A percentile compares a stretch with the other conserved stretches of the same genome.
Evolutionary conservation across 2,888 invertebrate species (phyloP).

Genomic region (Drosophila nigricruria): DNA sequence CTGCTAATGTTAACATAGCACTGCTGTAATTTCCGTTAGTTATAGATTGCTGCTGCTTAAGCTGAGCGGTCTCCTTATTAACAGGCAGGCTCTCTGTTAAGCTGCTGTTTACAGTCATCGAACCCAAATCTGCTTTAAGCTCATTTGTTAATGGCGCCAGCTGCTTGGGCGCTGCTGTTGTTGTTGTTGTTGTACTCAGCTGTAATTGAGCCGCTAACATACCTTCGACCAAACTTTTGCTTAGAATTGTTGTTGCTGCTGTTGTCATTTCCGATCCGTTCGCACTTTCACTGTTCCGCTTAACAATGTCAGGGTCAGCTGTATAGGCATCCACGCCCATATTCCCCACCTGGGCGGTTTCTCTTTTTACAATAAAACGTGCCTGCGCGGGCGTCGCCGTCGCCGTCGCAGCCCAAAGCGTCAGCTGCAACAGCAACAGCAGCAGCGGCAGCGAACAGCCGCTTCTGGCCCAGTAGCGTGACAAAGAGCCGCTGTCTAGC

Average conservation of each 20-base stretch:
- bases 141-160: slow-evolving; percentile 7
- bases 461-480: slow-evolving; percentile 38
- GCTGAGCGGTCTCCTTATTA: neutral
- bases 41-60: neutral
- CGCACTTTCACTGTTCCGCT: slow-evolving; percentile 53
- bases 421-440: neutral
- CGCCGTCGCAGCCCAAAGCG: slow-evolving; percentile 28
- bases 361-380: slow-evolving; percentile 76
- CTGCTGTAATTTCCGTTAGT: neutral
- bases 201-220: neutral
- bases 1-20: neutral
- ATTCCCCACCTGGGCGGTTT: slow-evolving; percentile 49
- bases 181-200: slow-evolving; percentile 11
- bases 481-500: slow-evolving; percentile 31
- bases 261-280: slow-evolving; percentile 21
- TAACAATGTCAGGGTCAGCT: slow-evolving; percentile 74
- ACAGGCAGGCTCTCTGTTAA: neutral
- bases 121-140: slow-evolving; percentile 3
- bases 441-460: slow-evolving; percentile 39
- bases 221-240: slow-evolving; percentile 3
- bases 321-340: slow-evolving; percentile 39
- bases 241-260: neutral
- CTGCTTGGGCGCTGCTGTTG: slow-evolving; percentile 3
- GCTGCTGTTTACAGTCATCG: neutral
- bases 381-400: slow-evolving; percentile 55